Percentiles rank a stretch among this genome's conserved stretches.
Conservation (phyloP, 2,888 invertebrate species). For the Drosophila limbata region DNA sequence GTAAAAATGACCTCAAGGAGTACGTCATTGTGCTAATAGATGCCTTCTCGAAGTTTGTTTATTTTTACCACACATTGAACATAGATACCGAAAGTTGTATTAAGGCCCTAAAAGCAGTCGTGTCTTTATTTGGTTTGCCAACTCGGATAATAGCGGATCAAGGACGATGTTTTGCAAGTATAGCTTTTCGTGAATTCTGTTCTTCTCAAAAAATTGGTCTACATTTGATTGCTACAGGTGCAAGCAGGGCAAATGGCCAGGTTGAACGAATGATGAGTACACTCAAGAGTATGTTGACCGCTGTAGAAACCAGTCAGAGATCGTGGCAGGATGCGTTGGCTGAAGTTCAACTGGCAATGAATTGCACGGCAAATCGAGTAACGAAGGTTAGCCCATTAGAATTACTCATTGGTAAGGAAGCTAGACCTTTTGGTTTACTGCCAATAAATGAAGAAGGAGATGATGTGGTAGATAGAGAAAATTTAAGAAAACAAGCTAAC, state of each 20-base stretch:
- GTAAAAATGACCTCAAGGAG: slow-evolving; percentile 8
- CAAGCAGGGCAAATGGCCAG: no score
- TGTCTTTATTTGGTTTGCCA: no score
- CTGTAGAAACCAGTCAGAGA: no score
- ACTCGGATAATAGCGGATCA: no score
- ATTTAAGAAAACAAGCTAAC: slow-evolving; percentile 14
- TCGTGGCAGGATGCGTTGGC: background rate
- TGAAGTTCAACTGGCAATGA: slow-evolving; percentile 15
- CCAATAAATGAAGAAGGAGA: slow-evolving; percentile 9
- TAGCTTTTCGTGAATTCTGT: no score
- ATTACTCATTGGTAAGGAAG: slow-evolving; percentile 16
- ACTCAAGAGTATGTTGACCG: no score
- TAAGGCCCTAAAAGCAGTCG: no score
- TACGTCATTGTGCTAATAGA: background rate
- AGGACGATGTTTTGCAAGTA: no score
- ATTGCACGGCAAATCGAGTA: slow-evolving; percentile 14
- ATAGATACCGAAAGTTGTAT: slow-evolving; percentile 14
- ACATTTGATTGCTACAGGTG: no score
- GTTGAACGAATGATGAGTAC: no score
- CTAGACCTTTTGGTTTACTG: slow-evolving; percentile 13
- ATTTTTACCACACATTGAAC: slow-evolving; percentile 12
- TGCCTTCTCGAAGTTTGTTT: background rate
- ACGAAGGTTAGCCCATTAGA: slow-evolving; percentile 12
- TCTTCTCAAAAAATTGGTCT: no score
- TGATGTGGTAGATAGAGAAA: slow-evolving; percentile 15